Base-by-base conservation (phyloP, 2,888 invertebrate species). In the Drosophila anomelani region DNA sequence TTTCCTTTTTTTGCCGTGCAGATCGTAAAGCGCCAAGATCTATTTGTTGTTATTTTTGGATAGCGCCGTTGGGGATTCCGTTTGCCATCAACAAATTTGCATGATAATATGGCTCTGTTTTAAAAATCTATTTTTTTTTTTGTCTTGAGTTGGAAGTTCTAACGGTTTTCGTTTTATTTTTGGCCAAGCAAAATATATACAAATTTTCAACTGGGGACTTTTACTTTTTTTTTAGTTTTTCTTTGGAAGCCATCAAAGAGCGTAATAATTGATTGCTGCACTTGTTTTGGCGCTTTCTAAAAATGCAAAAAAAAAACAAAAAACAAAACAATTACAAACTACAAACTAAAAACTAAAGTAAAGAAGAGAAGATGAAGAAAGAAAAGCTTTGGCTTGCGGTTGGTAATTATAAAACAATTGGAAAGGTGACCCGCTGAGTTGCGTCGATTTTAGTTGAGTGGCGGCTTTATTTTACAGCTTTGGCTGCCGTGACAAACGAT, bases 271-370 rank as follows among this genome's bases (percentile, higher is more conserved):
- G 81, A 84, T 79, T 78, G 75, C 74, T 86, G 83, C 83, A 84
- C 86, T 85, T 84, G 86, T 85, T 84, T 83, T 76, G 76, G 79
- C 78, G 84, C 84, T 84, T 84, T 84, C 84, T 84, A 84, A 86
- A 85, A 85, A 77, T 64, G 64, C 39, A 55, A 61, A 61, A 51
- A 51, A 58, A 47, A 7, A 38, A 8, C 8, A 43, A 38, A 6
- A 61, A 26, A 60, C 32, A 39, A 15, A 17, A 43, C 43, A 43
- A 43, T 49, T 49, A 49, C 49, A 36, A 34, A 20, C 15, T 51
- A 34, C 32, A 44, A 43, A 67, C 66, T 55, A 60, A 43, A 62
- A 68, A 62, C 32, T 36, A 20, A n/a, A 57, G 44, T 26, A 73
- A 72, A 70, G 59, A 55, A 44, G 15, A 20, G 15, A 71, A 69